Conservation (phyloP, 1,140 invertebrate genomes). For the Diabrotica virgifera region DNA sequence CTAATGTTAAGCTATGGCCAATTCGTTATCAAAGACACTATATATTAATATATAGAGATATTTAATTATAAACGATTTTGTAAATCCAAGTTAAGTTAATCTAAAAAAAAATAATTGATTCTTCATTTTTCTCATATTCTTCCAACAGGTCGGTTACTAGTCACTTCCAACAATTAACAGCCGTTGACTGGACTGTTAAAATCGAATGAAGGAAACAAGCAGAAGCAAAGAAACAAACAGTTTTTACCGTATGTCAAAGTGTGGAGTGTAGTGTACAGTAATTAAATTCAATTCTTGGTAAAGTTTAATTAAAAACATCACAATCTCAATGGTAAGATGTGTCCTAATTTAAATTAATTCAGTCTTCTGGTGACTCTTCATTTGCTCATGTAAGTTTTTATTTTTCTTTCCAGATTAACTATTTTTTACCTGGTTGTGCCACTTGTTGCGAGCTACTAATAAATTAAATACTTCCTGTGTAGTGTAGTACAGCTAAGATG, state of each 20-base stretch:
- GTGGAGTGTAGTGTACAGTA: constrained; percentile 5
- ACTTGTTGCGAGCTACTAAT: constrained; percentile 21
- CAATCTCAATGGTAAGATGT: constrained; percentile 16
- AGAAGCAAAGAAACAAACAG: neutral
- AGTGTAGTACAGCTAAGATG: constrained; percentile 1
- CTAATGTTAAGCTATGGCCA: no score
- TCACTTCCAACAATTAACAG: neutral
- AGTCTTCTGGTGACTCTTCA: constrained; percentile 1
- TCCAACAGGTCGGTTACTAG: neutral
- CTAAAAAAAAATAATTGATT: no score
- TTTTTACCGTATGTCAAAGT: neutral
- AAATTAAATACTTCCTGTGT: constrained; percentile 22
- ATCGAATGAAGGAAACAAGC: neutral
- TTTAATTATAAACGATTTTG: no score
- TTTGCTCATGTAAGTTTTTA: constrained; percentile 11
- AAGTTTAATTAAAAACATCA: constrained; percentile 8
- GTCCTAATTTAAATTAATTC: constrained; percentile 10
- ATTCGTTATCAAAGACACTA: no score
- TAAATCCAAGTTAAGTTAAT: no score
- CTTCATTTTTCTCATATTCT: no score
- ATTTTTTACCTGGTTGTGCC: constrained; percentile 8
- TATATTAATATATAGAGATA: no score
- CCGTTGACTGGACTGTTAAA: neutral
- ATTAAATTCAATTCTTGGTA: constrained; percentile 10
- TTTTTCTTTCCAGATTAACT: constrained; percentile 21